Evolutionary conservation across 2,797 vertebrate genomes (phyloP).

Genomic region (Choloepus didactylus): DNA sequence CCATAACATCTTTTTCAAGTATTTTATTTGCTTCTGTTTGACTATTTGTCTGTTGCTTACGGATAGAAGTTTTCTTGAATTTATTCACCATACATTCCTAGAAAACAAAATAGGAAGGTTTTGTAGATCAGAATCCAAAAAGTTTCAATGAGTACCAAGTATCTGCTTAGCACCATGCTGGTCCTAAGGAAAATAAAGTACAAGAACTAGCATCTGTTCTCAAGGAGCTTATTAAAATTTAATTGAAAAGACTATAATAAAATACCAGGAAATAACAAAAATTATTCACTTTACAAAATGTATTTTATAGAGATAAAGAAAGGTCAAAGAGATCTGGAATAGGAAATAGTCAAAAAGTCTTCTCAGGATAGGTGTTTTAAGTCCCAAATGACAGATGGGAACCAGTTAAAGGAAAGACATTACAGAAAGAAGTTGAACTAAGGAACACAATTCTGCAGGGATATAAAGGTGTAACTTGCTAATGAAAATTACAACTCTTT

Average conservation of each 20-base stretch:
- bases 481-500: background rate
- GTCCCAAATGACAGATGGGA: background rate
- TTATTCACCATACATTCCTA: constrained; percentile 94
- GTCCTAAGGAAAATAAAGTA: background rate
- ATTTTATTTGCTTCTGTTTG: constrained; percentile 89
- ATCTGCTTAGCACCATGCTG: background rate
- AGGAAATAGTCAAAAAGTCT: background rate
- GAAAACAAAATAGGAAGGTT: constrained; percentile 53
- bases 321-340: background rate
- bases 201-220: constrained; percentile 33
- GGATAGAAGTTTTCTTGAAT: constrained; percentile 92
- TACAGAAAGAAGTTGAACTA: constrained; percentile 28
- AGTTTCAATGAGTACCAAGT: background rate
- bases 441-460: background rate
- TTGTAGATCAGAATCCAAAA: background rate
- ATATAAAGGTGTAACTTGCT: background rate
- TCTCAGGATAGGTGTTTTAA: constrained; percentile 6
- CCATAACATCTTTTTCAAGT: constrained; percentile 91
- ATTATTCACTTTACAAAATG: constrained; percentile 29
- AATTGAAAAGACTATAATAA: constrained; percentile 18
- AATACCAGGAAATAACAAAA: constrained; percentile 50
- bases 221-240: constrained; percentile 32
- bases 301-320: constrained; percentile 17
- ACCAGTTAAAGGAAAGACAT: background rate
- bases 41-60: constrained; percentile 89